Evolutionary conservation across 2,113 vertebrate species (phyloP), one percentile per base, ranked within the genome.

Genomic region (Cavia aperea): DNA sequence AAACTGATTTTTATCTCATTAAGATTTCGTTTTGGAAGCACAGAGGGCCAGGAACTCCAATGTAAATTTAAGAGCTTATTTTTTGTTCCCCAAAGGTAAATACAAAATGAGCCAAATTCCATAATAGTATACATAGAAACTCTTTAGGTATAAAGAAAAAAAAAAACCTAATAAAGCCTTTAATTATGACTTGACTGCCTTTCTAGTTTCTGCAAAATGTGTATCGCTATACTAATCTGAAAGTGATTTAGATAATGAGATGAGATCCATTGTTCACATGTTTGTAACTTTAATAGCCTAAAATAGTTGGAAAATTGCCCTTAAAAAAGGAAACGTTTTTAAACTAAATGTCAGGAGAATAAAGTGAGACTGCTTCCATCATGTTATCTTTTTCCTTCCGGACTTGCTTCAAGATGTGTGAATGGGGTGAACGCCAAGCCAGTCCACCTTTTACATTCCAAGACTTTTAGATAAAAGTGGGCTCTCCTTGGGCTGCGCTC

Each of bases 351-450:
- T 39, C 81, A 81, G 49, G 70, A 92, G 86, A 82, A 90, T 89
- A 88, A 92, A 93, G 94, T 49, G 60, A 91, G 75, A 23, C 26
- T 63, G 13, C 83, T 89, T 73, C 75, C 63, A 62, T 87, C 26
- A 1, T 79, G 84, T 84, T 92, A 73, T 83, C 83, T 75, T 91
- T 92, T 90, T 58, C 83, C 78, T 94, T 86, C 84, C 5, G 8
- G 91, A 79, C 77, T 77, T 79, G 83, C 88, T 96, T 95, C 92
- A 95, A 95, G 88, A 93, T 94, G 89, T 93, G 87, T n/a, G 70
- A 81, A 33, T 46, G 58, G 88, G 86, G 75, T 7, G 63, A 54
- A 10, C 39, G 83, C 93, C 94, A 96, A 92, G 70, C 70, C 7
- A 83, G 60, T 81, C 75, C 56, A 79, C 86, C 63, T 92, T 94